phyloP scores from a whole-genome alignment of 2,113 vertebrate species.

The Terrapene triunguis region DNA sequence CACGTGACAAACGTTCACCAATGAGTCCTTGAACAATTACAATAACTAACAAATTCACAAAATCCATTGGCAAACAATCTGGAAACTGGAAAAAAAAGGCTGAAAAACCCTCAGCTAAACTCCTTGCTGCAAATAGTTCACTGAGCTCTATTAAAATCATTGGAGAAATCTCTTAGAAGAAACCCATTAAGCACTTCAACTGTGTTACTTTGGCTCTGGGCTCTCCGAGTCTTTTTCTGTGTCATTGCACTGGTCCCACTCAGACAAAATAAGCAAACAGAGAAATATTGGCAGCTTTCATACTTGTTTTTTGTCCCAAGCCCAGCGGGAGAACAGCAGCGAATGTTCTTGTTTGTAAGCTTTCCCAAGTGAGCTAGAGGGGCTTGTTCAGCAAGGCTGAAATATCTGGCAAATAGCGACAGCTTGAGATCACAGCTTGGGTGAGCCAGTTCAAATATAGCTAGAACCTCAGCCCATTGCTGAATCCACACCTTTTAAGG shows the following conservation, averaged over 20 bases:
- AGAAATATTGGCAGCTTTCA: slow-evolving; percentile 72
- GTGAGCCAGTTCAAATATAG: slow-evolving; percentile 50
- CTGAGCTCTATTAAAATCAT: slow-evolving; percentile 57
- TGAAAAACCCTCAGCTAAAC: slow-evolving; percentile 17
- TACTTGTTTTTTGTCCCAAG: slow-evolving; percentile 43
- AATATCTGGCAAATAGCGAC: slow-evolving; percentile 63
- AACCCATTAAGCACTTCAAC: slow-evolving; percentile 70
- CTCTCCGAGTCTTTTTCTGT: slow-evolving; percentile 66
- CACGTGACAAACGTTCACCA: accelerated
- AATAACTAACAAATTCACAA: slow-evolving; percentile 24
- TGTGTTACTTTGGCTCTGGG: slow-evolving; percentile 65
- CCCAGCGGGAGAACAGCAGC: slow-evolving; percentile 36
- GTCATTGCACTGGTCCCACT: slow-evolving; percentile 58
- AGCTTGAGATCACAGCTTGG: slow-evolving; percentile 48
- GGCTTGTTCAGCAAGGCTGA: slow-evolving; percentile 58
- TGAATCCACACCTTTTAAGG: background rate
- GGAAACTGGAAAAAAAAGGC: background rate
- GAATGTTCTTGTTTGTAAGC: slow-evolving; percentile 58
- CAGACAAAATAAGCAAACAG: slow-evolving; percentile 71
- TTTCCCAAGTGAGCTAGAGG: slow-evolving; percentile 75
- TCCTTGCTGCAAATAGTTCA: slow-evolving; percentile 26
- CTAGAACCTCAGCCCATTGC: slow-evolving; percentile 14
- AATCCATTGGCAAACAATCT: background rate
- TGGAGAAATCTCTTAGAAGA: slow-evolving; percentile 66
- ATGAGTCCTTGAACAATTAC: background rate